phyloP scores from a whole-genome alignment of 2,797 vertebrate species.

The Pipistrellus pipistrellus region DNA sequence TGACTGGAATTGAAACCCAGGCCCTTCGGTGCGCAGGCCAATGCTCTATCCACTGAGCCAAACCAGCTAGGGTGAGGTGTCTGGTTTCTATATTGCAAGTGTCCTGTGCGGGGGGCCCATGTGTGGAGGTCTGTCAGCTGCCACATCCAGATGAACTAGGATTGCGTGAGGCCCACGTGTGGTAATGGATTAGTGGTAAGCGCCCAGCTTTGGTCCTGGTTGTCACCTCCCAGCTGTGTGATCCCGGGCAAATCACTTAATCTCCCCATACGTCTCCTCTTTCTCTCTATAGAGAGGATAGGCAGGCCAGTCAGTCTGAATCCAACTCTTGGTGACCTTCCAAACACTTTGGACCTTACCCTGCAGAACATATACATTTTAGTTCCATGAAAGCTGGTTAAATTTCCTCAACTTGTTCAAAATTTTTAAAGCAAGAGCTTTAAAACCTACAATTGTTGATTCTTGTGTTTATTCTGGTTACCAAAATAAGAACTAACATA shows the following conservation, averaged over 20 bases:
- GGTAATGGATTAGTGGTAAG: not conserved
- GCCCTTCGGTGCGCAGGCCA: no score
- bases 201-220: not conserved
- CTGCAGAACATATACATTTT: not conserved
- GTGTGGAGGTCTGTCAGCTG: slow-evolving; percentile 8
- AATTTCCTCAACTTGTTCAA: slow-evolving; percentile 29
- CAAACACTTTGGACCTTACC: not conserved
- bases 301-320: not conserved
- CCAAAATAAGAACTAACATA: not conserved
- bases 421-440: slow-evolving; percentile 35
- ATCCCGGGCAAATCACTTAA: slow-evolving; percentile 46
- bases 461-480: not conserved
- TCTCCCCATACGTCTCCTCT: not conserved
- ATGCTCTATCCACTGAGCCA: no score
- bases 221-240: slow-evolving; percentile 30
- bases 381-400: not conserved
- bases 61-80: not conserved
- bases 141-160: not conserved
- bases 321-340: not conserved
- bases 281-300: not conserved
- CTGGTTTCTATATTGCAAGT: not conserved
- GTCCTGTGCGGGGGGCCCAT: not conserved
- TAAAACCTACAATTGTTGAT: not conserved
- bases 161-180: not conserved
- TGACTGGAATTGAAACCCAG: no score